A percentile compares a stretch with the other conserved stretches of the same genome.
Conservation (phyloP, 30 jellyfish, hydroid and myxozoan species). For the Aurelia sp. region DNA sequence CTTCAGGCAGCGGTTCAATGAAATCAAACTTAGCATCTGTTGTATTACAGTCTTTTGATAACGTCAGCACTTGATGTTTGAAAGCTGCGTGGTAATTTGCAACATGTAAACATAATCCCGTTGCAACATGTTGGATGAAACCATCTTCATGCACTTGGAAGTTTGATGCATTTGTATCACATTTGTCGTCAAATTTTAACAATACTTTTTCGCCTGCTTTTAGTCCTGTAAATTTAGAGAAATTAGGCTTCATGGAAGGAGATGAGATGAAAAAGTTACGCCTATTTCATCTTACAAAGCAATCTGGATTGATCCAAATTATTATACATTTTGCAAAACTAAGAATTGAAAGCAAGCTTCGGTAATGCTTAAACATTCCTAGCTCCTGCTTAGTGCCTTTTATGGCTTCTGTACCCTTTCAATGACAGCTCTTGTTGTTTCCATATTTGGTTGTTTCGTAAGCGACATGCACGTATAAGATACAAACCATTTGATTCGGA, state of each 20-base stretch:
- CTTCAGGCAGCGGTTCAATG: slow-evolving; percentile 11
- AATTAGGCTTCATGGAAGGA: not conserved
- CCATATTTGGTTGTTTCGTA: no score
- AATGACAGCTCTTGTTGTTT: no score
- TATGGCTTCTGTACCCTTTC: no score
- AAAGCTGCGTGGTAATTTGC: not conserved
- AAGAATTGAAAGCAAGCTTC: no score
- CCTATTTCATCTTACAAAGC: no score
- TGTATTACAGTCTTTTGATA: slow-evolving; percentile 7
- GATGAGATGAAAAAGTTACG: not conserved
- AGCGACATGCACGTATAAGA: no score
- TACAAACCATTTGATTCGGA: no score
- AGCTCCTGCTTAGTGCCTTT: no score
- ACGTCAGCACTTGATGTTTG: not conserved
- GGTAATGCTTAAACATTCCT: no score
- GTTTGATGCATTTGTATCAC: not conserved
- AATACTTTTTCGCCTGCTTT: not conserved
- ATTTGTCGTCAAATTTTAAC: not conserved
- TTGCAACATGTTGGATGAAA: not conserved
- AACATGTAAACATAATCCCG: slow-evolving; percentile 12
- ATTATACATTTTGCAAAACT: no score
- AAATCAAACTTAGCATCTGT: slow-evolving; percentile 2
- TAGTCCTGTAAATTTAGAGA: not conserved
- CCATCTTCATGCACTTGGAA: slow-evolving; percentile 7
- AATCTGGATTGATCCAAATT: no score